Evolutionary conservation across 92 coral and sea anemone genomes (phyloP).

Genomic region (Blastomussa wellsi): DNA sequence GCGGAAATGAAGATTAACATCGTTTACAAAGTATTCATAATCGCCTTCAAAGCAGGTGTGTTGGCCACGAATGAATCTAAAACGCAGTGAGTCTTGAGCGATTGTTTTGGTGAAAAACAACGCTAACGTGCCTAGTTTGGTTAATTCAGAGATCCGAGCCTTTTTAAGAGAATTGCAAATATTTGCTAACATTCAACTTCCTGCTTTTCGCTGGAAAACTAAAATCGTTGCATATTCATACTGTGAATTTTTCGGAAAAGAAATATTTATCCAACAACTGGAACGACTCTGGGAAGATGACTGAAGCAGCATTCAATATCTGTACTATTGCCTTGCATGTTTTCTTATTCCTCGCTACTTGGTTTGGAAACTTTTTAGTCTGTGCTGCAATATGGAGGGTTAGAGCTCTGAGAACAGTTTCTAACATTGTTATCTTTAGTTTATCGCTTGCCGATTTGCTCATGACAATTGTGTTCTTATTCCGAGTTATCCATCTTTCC

Average conservation of each 20-base stretch:
- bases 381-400: conserved; percentile 53
- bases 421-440: conserved; percentile 52
- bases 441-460: conserved; percentile 59
- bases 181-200: background rate
- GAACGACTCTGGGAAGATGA: background rate
- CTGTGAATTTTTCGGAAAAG: background rate
- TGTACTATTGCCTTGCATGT: conserved; percentile 34
- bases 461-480: conserved; percentile 52
- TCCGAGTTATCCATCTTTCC: conserved; percentile 37
- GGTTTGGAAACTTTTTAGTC: conserved; percentile 52
- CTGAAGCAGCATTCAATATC: background rate
- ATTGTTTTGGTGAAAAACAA: background rate
- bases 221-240: background rate
- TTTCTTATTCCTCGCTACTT: conserved; percentile 37
- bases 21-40: background rate
- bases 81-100: background rate
- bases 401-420: conserved; percentile 51
- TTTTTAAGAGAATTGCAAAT: background rate
- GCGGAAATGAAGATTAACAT: background rate
- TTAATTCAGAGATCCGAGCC: background rate
- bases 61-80: background rate
- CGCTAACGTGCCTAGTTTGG: background rate
- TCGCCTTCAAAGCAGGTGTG: background rate
- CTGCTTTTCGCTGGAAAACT: background rate
- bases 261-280: background rate